phyloP scores from a whole-genome alignment of 2,888 invertebrate genomes.

The Lobophora halterata region DNA sequence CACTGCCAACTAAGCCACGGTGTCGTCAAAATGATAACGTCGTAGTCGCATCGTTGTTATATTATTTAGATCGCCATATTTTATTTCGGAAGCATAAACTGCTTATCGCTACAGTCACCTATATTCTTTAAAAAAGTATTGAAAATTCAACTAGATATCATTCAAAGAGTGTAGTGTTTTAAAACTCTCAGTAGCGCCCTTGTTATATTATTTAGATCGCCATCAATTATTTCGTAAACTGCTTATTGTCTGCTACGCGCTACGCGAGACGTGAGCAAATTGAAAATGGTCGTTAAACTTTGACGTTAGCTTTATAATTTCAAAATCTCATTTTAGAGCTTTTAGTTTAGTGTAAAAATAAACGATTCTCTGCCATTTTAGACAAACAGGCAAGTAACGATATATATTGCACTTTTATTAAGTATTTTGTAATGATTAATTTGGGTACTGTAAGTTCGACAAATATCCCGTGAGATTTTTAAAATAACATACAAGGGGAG shows the following conservation, averaged over 20 bases:
- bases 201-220: conserved; percentile 12
- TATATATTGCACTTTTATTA: too few relatives aligned
- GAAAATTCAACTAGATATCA: too few relatives aligned
- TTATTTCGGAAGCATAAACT: conserved; percentile 11
- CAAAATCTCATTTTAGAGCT: conserved; percentile 6
- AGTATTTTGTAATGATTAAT: too few relatives aligned
- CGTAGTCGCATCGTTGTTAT: not conserved
- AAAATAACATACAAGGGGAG: too few relatives aligned
- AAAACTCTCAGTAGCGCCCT: not conserved
- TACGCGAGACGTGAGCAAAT: conserved; percentile 16
- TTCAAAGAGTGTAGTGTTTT: too few relatives aligned
- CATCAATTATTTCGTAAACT: conserved; percentile 9
- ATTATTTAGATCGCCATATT: conserved; percentile 13
- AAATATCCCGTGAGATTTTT: too few relatives aligned
- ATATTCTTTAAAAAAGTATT: too few relatives aligned
- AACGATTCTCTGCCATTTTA: conserved; percentile 1
- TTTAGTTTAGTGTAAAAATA: conserved; percentile 3
- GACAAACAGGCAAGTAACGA: too few relatives aligned
- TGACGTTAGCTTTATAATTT: conserved; percentile 10
- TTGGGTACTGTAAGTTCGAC: too few relatives aligned
- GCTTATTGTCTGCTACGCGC: conserved; percentile 11
- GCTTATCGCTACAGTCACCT: too few relatives aligned
- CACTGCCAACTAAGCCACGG: too few relatives aligned
- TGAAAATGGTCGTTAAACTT: conserved; percentile 8
- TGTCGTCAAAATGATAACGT: too few relatives aligned